Base-by-base conservation (phyloP, 2,888 invertebrate genomes). In the Leucophora obtusa region DNA sequence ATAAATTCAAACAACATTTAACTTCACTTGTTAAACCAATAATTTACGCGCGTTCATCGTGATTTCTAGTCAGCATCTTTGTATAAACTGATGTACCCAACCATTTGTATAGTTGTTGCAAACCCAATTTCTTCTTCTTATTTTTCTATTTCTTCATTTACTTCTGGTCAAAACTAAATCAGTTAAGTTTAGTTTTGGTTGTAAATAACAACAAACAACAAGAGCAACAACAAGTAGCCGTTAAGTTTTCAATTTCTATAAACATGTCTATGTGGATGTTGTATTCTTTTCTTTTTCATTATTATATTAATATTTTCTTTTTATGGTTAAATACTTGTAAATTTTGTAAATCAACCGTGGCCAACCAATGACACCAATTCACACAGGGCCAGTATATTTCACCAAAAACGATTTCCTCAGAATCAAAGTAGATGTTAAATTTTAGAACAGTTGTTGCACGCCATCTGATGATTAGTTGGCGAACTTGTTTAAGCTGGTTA, bases 51-150 rank as follows among this genome's bases (percentile, higher is more conserved):
- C 73, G 81, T 53, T 58, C 66, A 59, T 74, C 66, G 50, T 77
- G 69, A 58, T 70, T 73, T 70, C 73, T 70, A 53, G 65, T 66
- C 81, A 81, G 81, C 81, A 77, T 81, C 81, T 81, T 81, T 77
- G 60, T 74, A 50, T 70, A 21, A 70, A 81, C 81, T 81, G 77
- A 81, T 74, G 59, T 56, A 70, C 47, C 28, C 60, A 56, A 60
- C 56, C 43, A 71, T 59, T 77, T 62, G 54, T 70, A 17, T 17
- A 50, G 63, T 51, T 77, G 35, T 81, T 81, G 66, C 73, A 81
- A 74, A 66, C 81, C 60, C 70, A 60, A 81, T 81, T 77, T 77
- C 71, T 66, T 65, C 2, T 59, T 71, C 17, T 59, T 38, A 53
- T 53, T 50, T 14, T 14, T n/a, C 33, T 17, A 2, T 47, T 62